These are phyloP conservation scores for Amphibalanus amphitrite DNA, from an alignment of 1,140 invertebrate species.

Conservation along the genomic window DNA sequence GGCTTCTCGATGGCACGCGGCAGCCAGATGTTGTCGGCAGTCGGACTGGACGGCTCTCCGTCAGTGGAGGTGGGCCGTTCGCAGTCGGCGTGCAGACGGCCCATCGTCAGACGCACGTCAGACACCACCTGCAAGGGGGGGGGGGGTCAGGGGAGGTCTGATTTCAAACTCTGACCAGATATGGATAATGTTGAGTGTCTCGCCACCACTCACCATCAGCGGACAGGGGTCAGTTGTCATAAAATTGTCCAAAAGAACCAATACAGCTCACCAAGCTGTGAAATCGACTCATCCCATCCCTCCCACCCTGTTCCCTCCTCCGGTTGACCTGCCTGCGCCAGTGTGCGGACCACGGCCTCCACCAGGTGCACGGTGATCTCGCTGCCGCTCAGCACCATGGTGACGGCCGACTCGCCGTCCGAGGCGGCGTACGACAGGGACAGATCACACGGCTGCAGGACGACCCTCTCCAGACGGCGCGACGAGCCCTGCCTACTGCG, in stretches of 20 bases:
- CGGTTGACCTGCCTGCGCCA: neutral
- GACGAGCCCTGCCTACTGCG: neutral
- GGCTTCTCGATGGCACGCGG: slow-evolving; percentile 20
- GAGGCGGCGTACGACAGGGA: neutral
- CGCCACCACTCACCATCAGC: no score
- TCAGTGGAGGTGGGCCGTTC: neutral
- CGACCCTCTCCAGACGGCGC: neutral
- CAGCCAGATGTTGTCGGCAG: neutral
- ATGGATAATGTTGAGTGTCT: no score
- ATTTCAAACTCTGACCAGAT: no score
- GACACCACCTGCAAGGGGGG: neutral
- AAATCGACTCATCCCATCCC: no score
- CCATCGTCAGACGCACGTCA: neutral
- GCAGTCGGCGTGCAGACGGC: neutral
- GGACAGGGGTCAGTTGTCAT: no score
- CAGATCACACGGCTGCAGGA: neutral
- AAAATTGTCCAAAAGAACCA: no score
- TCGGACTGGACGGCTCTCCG: neutral
- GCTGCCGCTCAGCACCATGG: neutral
- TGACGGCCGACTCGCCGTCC: neutral
- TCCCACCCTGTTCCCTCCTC: no score
- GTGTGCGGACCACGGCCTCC: neutral
- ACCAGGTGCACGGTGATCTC: neutral
- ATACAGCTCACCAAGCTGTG: no score
- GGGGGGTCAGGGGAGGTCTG: no score